These are phyloP conservation scores for Archocentrus centrarchus DNA, from an alignment of 2,113 vertebrate genomes.

Conservation along the genomic window DNA sequence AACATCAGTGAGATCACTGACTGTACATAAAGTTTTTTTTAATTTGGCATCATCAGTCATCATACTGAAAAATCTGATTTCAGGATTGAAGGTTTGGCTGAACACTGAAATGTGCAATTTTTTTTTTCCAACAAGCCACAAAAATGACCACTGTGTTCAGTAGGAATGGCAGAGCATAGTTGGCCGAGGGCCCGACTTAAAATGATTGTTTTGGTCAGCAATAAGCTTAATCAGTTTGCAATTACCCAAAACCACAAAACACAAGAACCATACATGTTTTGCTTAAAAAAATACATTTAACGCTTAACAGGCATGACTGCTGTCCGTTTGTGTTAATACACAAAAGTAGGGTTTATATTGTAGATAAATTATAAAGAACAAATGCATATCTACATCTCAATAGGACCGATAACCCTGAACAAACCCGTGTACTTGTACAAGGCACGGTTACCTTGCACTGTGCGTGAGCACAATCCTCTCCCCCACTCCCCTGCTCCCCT, in stretches of 20 bases:
- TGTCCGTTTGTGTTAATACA: not conserved
- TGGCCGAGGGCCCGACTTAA: no score
- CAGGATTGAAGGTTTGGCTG: not conserved
- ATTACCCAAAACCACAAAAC: no score
- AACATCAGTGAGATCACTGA: not conserved
- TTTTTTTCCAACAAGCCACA: not conserved
- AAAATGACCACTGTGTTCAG: no score
- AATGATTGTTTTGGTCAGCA: no score
- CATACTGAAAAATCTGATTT: not conserved
- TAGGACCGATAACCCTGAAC: not conserved
- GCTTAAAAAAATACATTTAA: no score
- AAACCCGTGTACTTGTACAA: no score
- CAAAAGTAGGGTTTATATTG: not conserved
- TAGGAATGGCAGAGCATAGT: no score
- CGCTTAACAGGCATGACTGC: no score
- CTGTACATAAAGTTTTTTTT: not conserved
- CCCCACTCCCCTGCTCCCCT: no score
- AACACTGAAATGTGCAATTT: not conserved
- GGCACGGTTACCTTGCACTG: not conserved
- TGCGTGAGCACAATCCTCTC: no score
- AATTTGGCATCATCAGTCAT: not conserved
- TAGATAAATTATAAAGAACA: not conserved
- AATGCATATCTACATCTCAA: not conserved
- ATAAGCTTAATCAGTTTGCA: no score
- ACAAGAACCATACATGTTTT: no score